Evolutionary conservation across 2,888 invertebrate genomes (phyloP), one percentile per base, ranked within the genome.

Genomic region (Seladonia tumulorum): DNA sequence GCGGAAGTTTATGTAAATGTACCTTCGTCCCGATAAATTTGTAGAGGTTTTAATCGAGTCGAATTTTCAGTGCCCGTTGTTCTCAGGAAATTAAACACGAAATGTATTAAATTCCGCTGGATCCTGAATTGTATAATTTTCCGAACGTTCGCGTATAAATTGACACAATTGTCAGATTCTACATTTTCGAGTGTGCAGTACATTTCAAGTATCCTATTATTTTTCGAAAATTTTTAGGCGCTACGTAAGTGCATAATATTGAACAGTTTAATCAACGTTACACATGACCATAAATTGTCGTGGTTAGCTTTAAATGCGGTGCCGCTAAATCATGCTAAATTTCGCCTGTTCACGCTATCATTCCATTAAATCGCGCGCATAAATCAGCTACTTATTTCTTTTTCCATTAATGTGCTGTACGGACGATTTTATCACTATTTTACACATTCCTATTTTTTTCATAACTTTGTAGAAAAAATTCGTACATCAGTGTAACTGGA

Each of bases 211-310:
- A 5, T 0, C 4, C n/a, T n/a, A 10, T 0, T 4, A 57, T 57
- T 63, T 63, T 14, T 63, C 1, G 0, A 25, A 25, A 14, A 63
- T 29, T 63, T 63, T 25, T 63, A 5, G 25, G 14, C 60, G 0
- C n/a, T 0, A 2, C n/a, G 4, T 57, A 57, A 10, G 57, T 57
- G n/a, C n/a, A 1, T 12, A n/a, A n/a, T 57, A 57, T 57, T 57
- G 12, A 57, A 57, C 57, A 57, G 57, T 57, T 57, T 57, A 57
- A 57, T 57, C 57, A n/a, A 57, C n/a, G n/a, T n/a, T n/a, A n/a
- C 4, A 10, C n/a, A 12, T 1, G n/a, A 57, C 57, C 57, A 57
- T 57, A 57, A 57, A 57, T 57, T 57, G 1, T 1, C 10, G 57
- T 12, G 57, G 57, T 57, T 57, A 1, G 57, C 57, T 57, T 57